Conservation (phyloP, 2,113 vertebrate genomes). For the Natator depressus region DNA sequence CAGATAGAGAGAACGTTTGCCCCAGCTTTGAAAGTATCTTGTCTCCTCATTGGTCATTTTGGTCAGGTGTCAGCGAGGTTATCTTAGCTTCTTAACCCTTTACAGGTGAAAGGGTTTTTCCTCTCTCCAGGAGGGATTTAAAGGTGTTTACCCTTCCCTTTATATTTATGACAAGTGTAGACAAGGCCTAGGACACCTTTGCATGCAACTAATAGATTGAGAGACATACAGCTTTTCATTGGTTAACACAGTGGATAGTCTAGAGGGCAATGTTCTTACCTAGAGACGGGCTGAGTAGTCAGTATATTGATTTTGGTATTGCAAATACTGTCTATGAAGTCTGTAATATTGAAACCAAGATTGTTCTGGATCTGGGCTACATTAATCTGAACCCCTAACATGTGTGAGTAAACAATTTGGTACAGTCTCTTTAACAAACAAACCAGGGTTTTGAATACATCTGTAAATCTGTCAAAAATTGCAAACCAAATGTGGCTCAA, state of each 20-base stretch:
- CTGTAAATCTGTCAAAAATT: background rate
- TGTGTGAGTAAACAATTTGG: background rate
- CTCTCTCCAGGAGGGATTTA: no score
- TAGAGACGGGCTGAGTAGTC: background rate
- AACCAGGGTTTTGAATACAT: background rate
- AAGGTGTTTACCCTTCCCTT: no score
- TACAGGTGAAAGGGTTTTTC: no score
- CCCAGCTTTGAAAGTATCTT: no score
- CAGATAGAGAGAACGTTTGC: no score
- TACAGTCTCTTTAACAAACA: background rate
- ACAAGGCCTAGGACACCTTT: background rate
- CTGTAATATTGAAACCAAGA: background rate
- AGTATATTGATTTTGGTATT: background rate
- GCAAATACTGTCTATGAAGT: background rate
- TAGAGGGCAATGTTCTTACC: background rate
- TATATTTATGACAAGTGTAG: no score
- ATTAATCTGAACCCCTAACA: background rate
- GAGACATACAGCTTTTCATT: background rate
- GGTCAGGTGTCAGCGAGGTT: no score
- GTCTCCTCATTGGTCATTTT: no score
- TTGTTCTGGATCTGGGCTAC: background rate
- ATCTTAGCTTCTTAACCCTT: no score
- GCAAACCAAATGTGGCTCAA: background rate
- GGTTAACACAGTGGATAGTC: background rate
- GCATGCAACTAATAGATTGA: background rate